phyloP scores from a whole-genome alignment of 2,113 vertebrate species.

The Oryzias curvinotus region DNA sequence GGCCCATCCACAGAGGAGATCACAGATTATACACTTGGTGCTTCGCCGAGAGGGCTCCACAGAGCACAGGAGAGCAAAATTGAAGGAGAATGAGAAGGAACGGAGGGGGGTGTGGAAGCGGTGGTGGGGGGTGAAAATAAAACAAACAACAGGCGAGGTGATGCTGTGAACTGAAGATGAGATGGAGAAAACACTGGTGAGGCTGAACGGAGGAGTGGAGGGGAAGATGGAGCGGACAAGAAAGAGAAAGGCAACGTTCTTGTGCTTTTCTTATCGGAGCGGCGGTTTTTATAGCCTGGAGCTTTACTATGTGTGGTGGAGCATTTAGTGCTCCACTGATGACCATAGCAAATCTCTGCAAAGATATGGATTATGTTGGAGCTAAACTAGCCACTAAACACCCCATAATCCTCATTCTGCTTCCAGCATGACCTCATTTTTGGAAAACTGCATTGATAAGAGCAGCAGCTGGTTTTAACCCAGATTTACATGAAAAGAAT shows the following conservation, averaged over 20 bases:
- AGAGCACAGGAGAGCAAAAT: slow-evolving; percentile 47
- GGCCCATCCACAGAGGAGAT: slow-evolving; percentile 76
- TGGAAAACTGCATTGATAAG: slow-evolving; percentile 49
- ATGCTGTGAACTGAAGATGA: slow-evolving; percentile 20
- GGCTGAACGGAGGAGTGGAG: neutral
- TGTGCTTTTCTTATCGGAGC: slow-evolving; percentile 54
- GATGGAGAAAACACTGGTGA: slow-evolving; percentile 11
- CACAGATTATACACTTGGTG: slow-evolving; percentile 80
- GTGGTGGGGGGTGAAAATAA: slow-evolving; percentile 16
- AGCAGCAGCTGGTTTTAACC: slow-evolving; percentile 40
- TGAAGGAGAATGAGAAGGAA: slow-evolving; percentile 20
- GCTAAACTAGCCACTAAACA: slow-evolving; percentile 64
- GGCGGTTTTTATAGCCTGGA: slow-evolving; percentile 47
- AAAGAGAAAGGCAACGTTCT: slow-evolving; percentile 32
- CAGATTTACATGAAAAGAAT: slow-evolving; percentile 12
- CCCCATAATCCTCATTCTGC: slow-evolving; percentile 56
- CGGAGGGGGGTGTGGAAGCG: slow-evolving; percentile 12
- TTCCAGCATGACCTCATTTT: slow-evolving; percentile 55
- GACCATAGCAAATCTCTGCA: slow-evolving; percentile 57
- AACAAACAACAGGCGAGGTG: slow-evolving; percentile 49
- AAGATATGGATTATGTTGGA: slow-evolving; percentile 60
- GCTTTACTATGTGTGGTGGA: slow-evolving; percentile 37
- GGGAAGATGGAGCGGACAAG: slow-evolving; percentile 21
- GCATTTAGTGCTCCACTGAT: slow-evolving; percentile 50
- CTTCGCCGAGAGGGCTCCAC: slow-evolving; percentile 63